A percentile compares a stretch with the other conserved stretches of the same genome.
phyloP scores from a whole-genome alignment of 1,140 invertebrate species.

The Camponotus pennsylvanicus region DNA sequence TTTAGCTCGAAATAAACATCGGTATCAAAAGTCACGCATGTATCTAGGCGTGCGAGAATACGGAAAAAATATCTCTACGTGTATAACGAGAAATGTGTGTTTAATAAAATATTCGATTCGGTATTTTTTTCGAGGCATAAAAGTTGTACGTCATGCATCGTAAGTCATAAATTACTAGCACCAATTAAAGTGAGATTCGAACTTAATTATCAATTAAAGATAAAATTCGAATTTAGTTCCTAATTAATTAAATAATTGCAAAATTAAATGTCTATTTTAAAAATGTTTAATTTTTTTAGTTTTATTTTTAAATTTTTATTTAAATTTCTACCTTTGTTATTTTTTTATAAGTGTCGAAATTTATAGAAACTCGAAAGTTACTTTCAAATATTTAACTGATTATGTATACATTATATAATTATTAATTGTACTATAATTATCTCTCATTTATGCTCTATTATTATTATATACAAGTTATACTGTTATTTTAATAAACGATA shows the following conservation, averaged over 20 bases:
- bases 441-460: background rate
- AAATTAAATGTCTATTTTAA: background rate
- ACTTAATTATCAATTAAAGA: background rate
- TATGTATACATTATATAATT: constrained; percentile 1
- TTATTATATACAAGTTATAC: background rate
- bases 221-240: background rate
- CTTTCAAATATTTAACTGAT: background rate
- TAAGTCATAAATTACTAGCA: background rate
- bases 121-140: background rate
- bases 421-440: background rate
- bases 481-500: background rate
- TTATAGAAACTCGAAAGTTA: background rate
- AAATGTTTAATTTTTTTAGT: background rate
- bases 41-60: background rate
- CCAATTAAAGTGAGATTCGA: background rate
- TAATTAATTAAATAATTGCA: constrained; percentile 2
- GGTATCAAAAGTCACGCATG: constrained; percentile 25
- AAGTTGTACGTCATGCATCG: background rate
- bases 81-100: background rate
- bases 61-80: background rate
- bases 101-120: constrained; percentile 19
- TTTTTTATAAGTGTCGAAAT: background rate
- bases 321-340: no score
- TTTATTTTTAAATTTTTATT: no score
- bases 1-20: constrained; percentile 15